Percentiles rank a stretch among this genome's conserved stretches.
Evolutionary conservation across 2,888 invertebrate genomes (phyloP).

Genomic region (Endomychus coccineus): DNA sequence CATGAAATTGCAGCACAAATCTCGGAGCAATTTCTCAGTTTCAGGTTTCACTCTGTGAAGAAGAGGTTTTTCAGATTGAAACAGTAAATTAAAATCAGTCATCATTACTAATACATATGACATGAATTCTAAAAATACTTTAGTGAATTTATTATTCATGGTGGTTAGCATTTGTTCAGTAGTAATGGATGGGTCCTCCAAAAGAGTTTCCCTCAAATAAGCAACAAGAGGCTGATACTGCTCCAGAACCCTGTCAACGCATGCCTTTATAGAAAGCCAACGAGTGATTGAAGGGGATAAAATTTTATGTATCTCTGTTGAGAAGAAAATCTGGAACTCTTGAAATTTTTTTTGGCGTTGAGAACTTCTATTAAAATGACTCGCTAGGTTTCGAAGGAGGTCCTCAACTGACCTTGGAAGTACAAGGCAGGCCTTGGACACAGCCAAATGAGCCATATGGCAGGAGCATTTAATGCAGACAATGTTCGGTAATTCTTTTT

Average conservation of each 20-base stretch:
- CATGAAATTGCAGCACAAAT: conserved; percentile 16
- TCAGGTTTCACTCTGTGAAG: conserved; percentile 20
- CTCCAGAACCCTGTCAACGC: neutral
- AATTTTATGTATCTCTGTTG: conserved; percentile 32
- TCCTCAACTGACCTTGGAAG: conserved; percentile 25
- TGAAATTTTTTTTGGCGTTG: conserved; percentile 22
- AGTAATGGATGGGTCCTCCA: too few species aligned
- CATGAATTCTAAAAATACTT: too few species aligned
- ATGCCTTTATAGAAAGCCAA: conserved; percentile 31
- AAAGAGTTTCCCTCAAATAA: too few species aligned
- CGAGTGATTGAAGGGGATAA: conserved; percentile 17
- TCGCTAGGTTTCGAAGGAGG: conserved; percentile 25
- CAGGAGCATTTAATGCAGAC: conserved; percentile 31
- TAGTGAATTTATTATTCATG: too few species aligned
- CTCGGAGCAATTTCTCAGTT: conserved; percentile 21
- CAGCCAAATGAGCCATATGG: conserved; percentile 29
- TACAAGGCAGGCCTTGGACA: conserved; percentile 30
- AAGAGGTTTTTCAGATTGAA: conserved; percentile 24
- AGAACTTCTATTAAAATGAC: conserved; percentile 26
- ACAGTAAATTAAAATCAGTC: too few species aligned
- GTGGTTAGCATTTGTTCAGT: too few species aligned
- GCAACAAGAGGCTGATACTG: too few species aligned
- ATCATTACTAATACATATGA: too few species aligned
- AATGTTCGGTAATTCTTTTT: conserved; percentile 24
- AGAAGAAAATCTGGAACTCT: conserved; percentile 33